Base-by-base conservation (phyloP, 2,113 vertebrate genomes). In the Serinus canaria region DNA sequence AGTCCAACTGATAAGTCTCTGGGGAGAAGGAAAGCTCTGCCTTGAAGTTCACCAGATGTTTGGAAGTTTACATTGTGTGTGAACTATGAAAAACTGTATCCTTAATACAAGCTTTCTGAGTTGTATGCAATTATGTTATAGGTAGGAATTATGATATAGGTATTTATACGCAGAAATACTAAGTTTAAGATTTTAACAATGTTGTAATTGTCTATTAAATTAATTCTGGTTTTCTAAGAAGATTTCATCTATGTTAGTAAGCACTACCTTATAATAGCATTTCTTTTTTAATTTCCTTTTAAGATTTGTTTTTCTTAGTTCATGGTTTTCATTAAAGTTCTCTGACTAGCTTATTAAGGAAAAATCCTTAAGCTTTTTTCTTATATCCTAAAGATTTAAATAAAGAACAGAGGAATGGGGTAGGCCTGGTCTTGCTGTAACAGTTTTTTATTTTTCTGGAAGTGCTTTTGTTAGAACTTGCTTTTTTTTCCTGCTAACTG, bases 1-100 rank as follows among this genome's bases (percentile, higher is more conserved):
- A 87, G 78, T 96, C 87, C 91, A 94, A 85, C 63, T 84, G 89
- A 87, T 91, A 94, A 96, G 33, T 89, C 93, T 87, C 81, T 43
- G 15, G 78, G 84, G 87, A 92, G n/a, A 67, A 75, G n/a, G 66
- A 92, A 82, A n/a, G 56, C 77, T 85, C 62, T 75, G 66, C 74
- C 78, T 81, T 92, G 91, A 95, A 96, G 77, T 94, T 95, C 89
- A 85, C 83, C 95, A 96, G 92, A 92, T 97, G 92, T 95, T 94
- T 95, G 74, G 41, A 96, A 84, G 66, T 89, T 89, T 95, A 87
- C 25, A 7, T 73, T 89, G 53, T 59, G 63, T 94, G 37, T 78
- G 80, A 94, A 60, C 44, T 89, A 68, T 82, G 81, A 89, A 81
- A 66, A 92, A 87, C 4, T 84, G 62, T 64, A 53, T 69, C 53